Evolutionary conservation across 2,888 invertebrate genomes (phyloP), one percentile per base, ranked within the genome.

Genomic region (Tortricodes alternella): DNA sequence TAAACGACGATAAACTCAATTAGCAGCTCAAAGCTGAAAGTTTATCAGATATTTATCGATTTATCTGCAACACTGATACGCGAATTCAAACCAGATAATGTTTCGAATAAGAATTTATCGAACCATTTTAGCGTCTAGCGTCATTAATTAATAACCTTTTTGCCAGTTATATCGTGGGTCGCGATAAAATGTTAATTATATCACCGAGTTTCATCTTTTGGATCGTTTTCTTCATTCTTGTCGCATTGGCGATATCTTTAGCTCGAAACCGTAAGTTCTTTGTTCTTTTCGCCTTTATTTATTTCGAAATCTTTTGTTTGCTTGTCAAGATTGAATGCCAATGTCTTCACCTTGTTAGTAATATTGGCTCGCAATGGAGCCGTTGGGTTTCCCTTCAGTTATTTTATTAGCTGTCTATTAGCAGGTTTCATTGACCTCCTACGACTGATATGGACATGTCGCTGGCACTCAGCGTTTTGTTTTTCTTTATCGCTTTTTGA

Each of bases 231-330:
- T 44, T 58, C 13, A n/a, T 53, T n/a, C n/a, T 60, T 0, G 29
- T 60, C 1, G 19, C 58, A 16, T 21, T 58, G 32, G 41, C 58
- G 7, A 24, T 58, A 9, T 53, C 46, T 3, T 15, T 53, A 21
- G 53, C 37, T 4, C 46, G 53, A 29, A 9, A 53, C 7, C 43
- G 60, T 61, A 51, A 61, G 60, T 60, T 27, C 5, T 16, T 27
- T 4, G 7, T 9, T 3, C 5, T 19, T 16, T n/a, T 11, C 27
- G 0, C 4, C n/a, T 4, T n/a, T 4, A 29, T 29, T 11, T 11
- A 11, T 29, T n/a, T n/a, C 23, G 3, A 23, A n/a, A n/a, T n/a
- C n/a, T n/a, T n/a, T n/a, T n/a, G n/a, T n/a, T n/a, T n/a, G n/a
- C n/a, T n/a, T n/a, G n/a, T n/a, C n/a, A n/a, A n/a, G n/a, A n/a